phyloP scores from a whole-genome alignment of 30 jellyfish, hydroid and myxozoan genomes.

The Cassiopea andromeda region DNA sequence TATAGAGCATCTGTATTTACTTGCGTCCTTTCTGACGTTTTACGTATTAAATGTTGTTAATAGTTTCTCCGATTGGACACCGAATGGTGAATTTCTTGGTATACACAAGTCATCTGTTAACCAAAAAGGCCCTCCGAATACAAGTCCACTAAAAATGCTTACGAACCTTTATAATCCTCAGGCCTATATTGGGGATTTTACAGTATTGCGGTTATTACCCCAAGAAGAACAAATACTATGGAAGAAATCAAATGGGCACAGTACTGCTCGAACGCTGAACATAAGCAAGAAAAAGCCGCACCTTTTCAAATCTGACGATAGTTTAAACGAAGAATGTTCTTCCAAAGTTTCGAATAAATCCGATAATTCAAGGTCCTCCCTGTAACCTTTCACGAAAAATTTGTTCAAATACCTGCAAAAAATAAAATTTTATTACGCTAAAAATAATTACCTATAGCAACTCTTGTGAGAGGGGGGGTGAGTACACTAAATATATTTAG shows the following conservation, averaged over 20 bases:
- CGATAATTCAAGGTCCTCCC: conserved; percentile 13
- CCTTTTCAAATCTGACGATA: conserved; percentile 34
- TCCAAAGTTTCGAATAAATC: conserved; percentile 34
- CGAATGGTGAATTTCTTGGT: no score
- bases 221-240: background rate
- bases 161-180: background rate
- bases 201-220: background rate
- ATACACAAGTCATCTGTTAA: no score
- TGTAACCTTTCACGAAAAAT: conserved; percentile 20
- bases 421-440: no score
- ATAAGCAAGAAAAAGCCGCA: background rate
- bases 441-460: no score
- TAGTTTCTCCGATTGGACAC: no score
- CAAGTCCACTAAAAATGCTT: no score
- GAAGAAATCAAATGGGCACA: background rate
- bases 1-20: no score
- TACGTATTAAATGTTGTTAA: no score
- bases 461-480: no score
- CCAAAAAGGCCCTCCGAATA: no score
- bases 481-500: no score
- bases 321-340: conserved; percentile 6
- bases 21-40: no score
- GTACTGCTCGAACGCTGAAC: background rate
- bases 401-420: conserved; percentile 47
- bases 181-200: background rate